These are phyloP conservation scores for Oeneis ivallda DNA, from an alignment of 2,888 invertebrate genomes.

Conservation along the genomic window DNA sequence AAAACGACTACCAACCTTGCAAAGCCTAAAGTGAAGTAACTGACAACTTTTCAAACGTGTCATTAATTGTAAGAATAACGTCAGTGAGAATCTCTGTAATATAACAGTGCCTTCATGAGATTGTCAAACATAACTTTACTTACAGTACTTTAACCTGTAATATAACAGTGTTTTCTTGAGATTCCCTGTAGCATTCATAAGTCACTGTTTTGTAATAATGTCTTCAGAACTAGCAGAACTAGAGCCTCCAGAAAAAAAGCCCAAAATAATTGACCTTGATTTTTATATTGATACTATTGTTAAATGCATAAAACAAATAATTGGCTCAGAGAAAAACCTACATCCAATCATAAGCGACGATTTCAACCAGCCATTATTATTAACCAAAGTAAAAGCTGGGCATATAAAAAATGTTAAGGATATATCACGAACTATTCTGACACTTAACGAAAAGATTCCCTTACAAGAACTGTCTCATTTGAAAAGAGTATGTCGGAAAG, in stretches of 20 bases:
- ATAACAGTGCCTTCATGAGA: too few relatives aligned
- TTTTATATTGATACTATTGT: conserved; percentile 45
- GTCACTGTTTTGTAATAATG: conserved; percentile 24
- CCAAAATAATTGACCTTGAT: conserved; percentile 41
- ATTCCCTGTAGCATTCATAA: background rate
- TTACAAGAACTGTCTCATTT: conserved; percentile 85
- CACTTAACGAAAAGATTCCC: conserved; percentile 82
- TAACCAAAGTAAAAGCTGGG: conserved; percentile 83
- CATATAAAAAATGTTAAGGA: conserved; percentile 82
- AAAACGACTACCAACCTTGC: too few relatives aligned
- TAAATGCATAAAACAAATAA: conserved; percentile 49
- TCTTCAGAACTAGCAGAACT: conserved; percentile 37
- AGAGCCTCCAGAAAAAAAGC: conserved; percentile 59
- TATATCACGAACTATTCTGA: conserved; percentile 83
- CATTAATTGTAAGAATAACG: too few relatives aligned
- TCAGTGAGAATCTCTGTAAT: too few relatives aligned
- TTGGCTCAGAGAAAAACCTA: conserved; percentile 52
- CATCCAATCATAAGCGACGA: conserved; percentile 81
- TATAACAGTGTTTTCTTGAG: too few relatives aligned
- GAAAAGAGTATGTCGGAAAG: conserved; percentile 85
- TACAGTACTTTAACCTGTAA: too few relatives aligned
- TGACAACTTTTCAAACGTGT: too few relatives aligned
- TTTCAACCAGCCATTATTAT: conserved; percentile 67
- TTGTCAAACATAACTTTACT: too few relatives aligned
- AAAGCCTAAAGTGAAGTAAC: too few relatives aligned